Evolutionary conservation across 2,888 invertebrate genomes (phyloP).

Genomic region (Chrysina gloriosa): DNA sequence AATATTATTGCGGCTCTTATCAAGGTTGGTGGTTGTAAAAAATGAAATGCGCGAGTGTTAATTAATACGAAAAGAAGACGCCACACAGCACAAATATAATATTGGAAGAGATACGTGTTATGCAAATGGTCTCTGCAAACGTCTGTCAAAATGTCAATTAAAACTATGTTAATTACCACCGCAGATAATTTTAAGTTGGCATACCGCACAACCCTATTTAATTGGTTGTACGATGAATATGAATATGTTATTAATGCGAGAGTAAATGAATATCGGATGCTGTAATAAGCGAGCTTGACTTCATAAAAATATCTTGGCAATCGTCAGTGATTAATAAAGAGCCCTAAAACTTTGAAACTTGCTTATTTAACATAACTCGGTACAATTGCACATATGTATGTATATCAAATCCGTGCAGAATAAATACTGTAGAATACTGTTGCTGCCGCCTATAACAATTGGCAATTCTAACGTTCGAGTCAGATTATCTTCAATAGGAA

Average conservation of each 20-base stretch:
- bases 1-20: constrained; percentile 24
- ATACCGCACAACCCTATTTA: constrained; percentile 34
- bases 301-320: constrained; percentile 15
- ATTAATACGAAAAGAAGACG: constrained; percentile 27
- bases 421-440: no score
- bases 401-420: no score
- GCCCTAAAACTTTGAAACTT: background rate
- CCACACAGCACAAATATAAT: constrained; percentile 8
- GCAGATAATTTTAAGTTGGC: constrained; percentile 44
- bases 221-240: constrained; percentile 43
- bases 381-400: no score
- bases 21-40: constrained; percentile 1
- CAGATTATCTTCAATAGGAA: no score
- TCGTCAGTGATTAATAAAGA: constrained; percentile 37
- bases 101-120: constrained; percentile 14
- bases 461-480: no score
- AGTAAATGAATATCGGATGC: constrained; percentile 26
- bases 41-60: constrained; percentile 18
- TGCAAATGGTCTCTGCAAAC: constrained; percentile 44
- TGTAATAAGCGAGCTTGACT: constrained; percentile 25
- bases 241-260: constrained; percentile 42
- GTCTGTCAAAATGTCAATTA: constrained; percentile 46
- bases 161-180: constrained; percentile 42
- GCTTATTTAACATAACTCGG: no score
- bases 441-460: background rate